These are phyloP conservation scores for Nomada hirtipes DNA, from an alignment of 2,888 invertebrate genomes.

Conservation along the genomic window DNA sequence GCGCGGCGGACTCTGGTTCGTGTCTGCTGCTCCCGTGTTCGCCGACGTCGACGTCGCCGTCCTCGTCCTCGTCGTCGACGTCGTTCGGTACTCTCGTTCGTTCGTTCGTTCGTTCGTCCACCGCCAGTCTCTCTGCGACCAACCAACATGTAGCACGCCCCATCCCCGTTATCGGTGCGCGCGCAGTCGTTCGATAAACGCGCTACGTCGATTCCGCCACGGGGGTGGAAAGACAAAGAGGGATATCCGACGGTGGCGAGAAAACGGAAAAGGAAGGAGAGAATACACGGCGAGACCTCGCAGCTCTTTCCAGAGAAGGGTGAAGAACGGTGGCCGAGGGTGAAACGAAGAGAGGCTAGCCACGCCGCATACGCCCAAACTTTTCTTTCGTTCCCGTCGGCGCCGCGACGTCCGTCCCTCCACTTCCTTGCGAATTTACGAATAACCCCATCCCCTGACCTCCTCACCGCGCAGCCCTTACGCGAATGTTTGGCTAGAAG, in stretches of 20 bases:
- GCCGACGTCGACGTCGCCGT: constrained; percentile 65
- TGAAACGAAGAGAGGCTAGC: constrained; percentile 41
- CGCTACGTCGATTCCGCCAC: constrained; percentile 77
- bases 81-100: constrained; percentile 24
- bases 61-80: constrained; percentile 42
- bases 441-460: not conserved
- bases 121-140: constrained; percentile 66
- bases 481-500: constrained; percentile 51
- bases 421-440: constrained; percentile 40
- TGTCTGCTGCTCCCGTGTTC: constrained; percentile 48
- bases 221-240: constrained; percentile 65
- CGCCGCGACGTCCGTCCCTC: constrained; percentile 18
- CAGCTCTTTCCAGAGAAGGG: constrained; percentile 8
- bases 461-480: constrained; percentile 11
- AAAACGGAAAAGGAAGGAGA: constrained; percentile 37
- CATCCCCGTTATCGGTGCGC: constrained; percentile 77
- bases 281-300: constrained; percentile 11
- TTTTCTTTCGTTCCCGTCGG: constrained; percentile 42
- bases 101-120: constrained; percentile 58
- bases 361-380: constrained; percentile 63
- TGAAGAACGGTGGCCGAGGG: constrained; percentile 29
- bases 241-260: not conserved
- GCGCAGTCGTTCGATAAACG: constrained; percentile 84
- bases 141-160: constrained; percentile 80
- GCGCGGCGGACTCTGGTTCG: constrained; percentile 49